These are phyloP conservation scores for Strigamia transsilvanica DNA, from an alignment of 2,888 invertebrate species.

Conservation along the genomic window DNA sequence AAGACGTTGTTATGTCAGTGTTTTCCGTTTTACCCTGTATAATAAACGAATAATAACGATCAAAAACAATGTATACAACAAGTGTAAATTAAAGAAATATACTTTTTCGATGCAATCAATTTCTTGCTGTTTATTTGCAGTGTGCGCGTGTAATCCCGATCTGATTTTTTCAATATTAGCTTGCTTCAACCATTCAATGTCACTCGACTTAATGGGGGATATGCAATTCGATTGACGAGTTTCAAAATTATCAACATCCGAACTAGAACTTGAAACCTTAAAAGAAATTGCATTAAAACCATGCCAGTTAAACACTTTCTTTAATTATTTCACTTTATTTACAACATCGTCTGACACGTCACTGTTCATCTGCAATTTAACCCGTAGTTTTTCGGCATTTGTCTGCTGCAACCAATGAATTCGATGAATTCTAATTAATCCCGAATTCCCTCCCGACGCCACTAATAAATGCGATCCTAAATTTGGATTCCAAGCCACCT, in stretches of 20 bases:
- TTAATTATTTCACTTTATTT: not conserved
- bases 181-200: slow-evolving; percentile 18
- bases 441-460: slow-evolving; percentile 20
- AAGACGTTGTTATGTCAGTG: not conserved
- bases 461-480: slow-evolving; percentile 13
- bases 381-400: not conserved
- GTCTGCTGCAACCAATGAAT: slow-evolving; percentile 9
- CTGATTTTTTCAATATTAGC: slow-evolving; percentile 36
- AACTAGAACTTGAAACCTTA: not conserved
- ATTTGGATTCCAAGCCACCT: slow-evolving; percentile 49
- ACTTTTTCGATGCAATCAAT: not conserved
- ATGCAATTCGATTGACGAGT: not conserved
- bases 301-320: not conserved
- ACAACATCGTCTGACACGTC: not conserved
- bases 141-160: not conserved
- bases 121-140: not conserved
- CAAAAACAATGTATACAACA: not conserved
- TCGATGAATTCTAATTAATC: slow-evolving; percentile 45
- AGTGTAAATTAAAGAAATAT: not conserved
- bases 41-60: not conserved
- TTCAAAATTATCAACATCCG: not conserved
- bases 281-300: not conserved
- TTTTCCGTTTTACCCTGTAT: not conserved
- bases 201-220: not conserved
- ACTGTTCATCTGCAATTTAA: not conserved